Base-by-base conservation (phyloP, 2,888 invertebrate genomes). In the Sinohyriopsis cumingii region DNA sequence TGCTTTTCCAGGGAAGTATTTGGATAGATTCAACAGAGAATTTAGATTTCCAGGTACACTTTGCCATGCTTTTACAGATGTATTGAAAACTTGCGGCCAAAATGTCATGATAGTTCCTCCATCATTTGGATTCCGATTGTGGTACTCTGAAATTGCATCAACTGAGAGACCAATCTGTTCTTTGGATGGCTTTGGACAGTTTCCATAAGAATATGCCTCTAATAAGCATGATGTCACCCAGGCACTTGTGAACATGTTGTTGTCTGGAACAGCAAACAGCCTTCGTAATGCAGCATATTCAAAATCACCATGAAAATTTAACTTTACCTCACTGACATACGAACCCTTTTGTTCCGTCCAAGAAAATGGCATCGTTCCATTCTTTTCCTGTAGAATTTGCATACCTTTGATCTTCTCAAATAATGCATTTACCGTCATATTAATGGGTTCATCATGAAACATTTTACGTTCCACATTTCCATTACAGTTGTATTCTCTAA, bases 271-370 rank as follows among this genome's bases (percentile, higher is more conserved):
- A 56, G 59, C 59, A 62, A 80, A 75, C 22, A 64, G 19, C 19
- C 81, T 75, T 19, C 83, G 66, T 15, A 79, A 33, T 15, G 80
- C 64, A 18, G 80, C 76, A 56, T 76, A 59, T 33, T 76, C 62
- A 20, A 74, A 70, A 7, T 65, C 65, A 1, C 85, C 86, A 59
- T 84, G 82, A 55, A 85, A 79, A 68, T 86, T 82, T n/a, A 84
- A 62, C 55, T 79, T 77, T n/a, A 86, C 79, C 12, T 81, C 77
- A 65, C 82, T 84, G 19, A 71, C 69, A 69, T 82, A 86, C 62
- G 81, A 72, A n/a, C 86, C 86, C 63, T 78, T 76, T 53, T 75
- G 66, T 28, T 79, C 74, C 20, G 73, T 67, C 84, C 83, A 84
- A 20, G 68, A 59, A 6, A 72, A 71, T 9, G 82, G 79, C 5